Percentiles rank a stretch among this genome's conserved stretches.
These are phyloP conservation scores for Eurystomus glaucurus DNA, from an alignment of 2,797 vertebrate species.

Conservation along the genomic window DNA sequence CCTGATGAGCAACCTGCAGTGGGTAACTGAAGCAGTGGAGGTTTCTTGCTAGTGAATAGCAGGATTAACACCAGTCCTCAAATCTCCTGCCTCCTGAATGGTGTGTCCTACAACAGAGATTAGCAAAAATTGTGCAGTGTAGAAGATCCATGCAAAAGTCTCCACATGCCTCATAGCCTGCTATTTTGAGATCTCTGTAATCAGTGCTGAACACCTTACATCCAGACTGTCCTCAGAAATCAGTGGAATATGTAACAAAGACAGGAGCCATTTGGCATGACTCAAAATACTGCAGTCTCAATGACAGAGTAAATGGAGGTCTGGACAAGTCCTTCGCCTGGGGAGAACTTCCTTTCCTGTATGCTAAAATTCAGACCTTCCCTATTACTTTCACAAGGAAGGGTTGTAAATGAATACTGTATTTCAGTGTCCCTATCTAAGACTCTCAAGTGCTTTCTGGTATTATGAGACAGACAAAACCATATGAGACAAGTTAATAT, in stretches of 20 bases:
- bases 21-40: not conserved
- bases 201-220: not conserved
- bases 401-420: not conserved
- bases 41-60: not conserved
- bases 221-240: not conserved
- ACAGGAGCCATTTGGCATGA: not conserved
- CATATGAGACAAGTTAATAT: not conserved
- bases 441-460: not conserved
- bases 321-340: not conserved
- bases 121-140: not conserved
- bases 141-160: not conserved
- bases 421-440: not conserved
- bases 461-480: not conserved
- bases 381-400: not conserved
- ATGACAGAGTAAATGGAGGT: not conserved
- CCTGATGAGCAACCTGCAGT: not conserved
- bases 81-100: not conserved
- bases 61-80: not conserved
- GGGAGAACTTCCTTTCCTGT: not conserved
- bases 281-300: not conserved
- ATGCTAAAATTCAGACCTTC: not conserved
- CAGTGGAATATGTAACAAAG: not conserved
- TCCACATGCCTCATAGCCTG: not conserved
- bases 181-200: not conserved
- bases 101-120: constrained; percentile 22